Conservation (phyloP, 2,888 invertebrate species). For the Acleris cristana region DNA sequence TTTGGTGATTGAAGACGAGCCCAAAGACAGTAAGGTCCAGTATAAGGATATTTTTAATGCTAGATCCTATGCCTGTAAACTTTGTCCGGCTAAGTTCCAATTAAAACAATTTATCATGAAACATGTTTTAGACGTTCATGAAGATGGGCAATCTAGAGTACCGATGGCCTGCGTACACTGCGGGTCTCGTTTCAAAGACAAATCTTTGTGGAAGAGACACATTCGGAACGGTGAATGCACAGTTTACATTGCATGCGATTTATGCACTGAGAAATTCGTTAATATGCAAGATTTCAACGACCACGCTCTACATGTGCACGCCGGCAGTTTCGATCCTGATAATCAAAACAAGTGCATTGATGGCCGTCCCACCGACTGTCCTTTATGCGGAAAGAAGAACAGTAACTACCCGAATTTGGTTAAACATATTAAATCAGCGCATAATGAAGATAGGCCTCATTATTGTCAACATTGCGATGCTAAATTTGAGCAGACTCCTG, state of each 20-base stretch:
- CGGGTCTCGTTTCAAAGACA: constrained; percentile 74
- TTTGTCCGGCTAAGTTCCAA: constrained; percentile 80
- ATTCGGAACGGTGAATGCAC: constrained; percentile 83
- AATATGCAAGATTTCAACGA: constrained; percentile 78
- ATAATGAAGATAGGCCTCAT: constrained; percentile 77
- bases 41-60: constrained; percentile 81
- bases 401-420: constrained; percentile 83
- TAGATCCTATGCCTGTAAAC: constrained; percentile 77
- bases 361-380: constrained; percentile 79
- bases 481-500: constrained; percentile 81
- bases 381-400: constrained; percentile 82
- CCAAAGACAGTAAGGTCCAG: constrained; percentile 67
- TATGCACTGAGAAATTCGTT: constrained; percentile 74
- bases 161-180: constrained; percentile 76
- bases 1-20: constrained; percentile 72
- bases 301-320: constrained; percentile 75
- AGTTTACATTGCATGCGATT: constrained; percentile 81
- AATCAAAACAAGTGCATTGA: constrained; percentile 74
- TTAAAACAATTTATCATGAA: constrained; percentile 81
- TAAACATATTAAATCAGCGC: constrained; percentile 81
- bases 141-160: constrained; percentile 75
- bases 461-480: constrained; percentile 85
- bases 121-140: constrained; percentile 77
- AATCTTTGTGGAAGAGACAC: constrained; percentile 73
- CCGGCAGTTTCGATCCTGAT: constrained; percentile 73